Percentiles rank a stretch among this genome's conserved stretches.
These are phyloP conservation scores for Plecturocebus donacophilus DNA, from an alignment of 2,113 vertebrate species.

Conservation along the genomic window DNA sequence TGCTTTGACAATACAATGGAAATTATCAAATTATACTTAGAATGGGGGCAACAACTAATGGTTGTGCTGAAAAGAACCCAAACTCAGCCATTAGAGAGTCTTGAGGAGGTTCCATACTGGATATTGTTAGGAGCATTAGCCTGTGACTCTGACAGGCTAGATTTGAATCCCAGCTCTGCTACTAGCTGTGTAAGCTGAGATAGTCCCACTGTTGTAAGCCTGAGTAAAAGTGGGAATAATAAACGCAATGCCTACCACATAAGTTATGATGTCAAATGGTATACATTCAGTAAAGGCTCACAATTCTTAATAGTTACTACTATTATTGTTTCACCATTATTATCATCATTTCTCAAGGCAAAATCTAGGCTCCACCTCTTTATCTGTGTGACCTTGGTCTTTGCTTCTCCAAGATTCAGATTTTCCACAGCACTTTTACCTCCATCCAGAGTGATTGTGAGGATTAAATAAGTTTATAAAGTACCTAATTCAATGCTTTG, in stretches of 20 bases:
- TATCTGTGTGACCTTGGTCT: constrained; percentile 16
- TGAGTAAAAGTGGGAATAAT: neutral
- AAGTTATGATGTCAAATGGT: neutral
- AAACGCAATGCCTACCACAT: neutral
- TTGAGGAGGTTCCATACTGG: neutral
- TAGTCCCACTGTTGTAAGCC: neutral
- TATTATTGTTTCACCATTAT: neutral
- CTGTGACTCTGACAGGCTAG: neutral
- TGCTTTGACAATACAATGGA: constrained; percentile 2
- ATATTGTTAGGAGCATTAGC: neutral
- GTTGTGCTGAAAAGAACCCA: neutral
- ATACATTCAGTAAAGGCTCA: neutral
- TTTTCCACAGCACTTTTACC: neutral
- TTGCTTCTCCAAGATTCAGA: constrained; percentile 37
- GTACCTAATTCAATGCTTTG: neutral
- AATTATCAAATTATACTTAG: constrained; percentile 9
- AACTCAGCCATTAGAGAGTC: neutral
- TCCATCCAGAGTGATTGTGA: neutral
- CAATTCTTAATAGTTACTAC: neutral
- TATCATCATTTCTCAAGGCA: neutral
- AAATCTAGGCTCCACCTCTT: neutral
- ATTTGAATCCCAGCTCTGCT: constrained; percentile 29
- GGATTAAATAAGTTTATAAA: constrained; percentile 18
- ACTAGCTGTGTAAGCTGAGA: neutral
- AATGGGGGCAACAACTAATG: neutral